Percentiles rank a stretch among this genome's conserved stretches.
phyloP scores from a whole-genome alignment of 2,888 invertebrate species.

The Parochlus steinenii region DNA sequence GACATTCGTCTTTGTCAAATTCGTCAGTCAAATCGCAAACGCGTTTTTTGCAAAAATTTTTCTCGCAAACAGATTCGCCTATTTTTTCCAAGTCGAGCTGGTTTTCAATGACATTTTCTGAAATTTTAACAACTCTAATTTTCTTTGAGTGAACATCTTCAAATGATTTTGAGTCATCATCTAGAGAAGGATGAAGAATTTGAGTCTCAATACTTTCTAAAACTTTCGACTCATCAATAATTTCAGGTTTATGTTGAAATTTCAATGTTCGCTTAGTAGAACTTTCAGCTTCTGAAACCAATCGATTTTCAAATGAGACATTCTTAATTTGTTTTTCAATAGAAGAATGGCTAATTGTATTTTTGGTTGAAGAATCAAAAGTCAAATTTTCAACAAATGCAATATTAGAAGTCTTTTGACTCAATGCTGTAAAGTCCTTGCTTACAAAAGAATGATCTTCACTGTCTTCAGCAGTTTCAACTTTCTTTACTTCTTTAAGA shows the following conservation, averaged over 20 bases:
- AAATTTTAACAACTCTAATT: not conserved
- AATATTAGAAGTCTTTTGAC: no score
- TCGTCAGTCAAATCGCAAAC: constrained; percentile 14
- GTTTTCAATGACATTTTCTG: constrained; percentile 1
- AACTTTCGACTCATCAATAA: constrained; percentile 14
- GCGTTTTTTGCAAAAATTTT: constrained; percentile 16
- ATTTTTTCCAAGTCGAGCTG: constrained; percentile 11
- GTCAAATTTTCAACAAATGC: no score
- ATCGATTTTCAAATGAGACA: constrained; percentile 11
- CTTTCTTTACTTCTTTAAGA: no score
- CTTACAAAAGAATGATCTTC: no score
- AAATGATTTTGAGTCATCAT: constrained; percentile 1
- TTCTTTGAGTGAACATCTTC: constrained; percentile 1
- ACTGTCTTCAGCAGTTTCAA: no score
- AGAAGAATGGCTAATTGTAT: no score
- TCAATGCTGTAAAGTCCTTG: no score
- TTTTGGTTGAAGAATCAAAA: no score
- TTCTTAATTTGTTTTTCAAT: constrained; percentile 23
- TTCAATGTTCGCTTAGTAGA: constrained; percentile 2
- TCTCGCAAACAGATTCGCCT: constrained; percentile 22
- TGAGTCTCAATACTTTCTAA: no score
- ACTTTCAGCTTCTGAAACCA: not conserved
- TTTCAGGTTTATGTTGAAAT: constrained; percentile 13
- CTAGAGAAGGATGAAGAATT: constrained; percentile 6
- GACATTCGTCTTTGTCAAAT: constrained; percentile 17